These are phyloP conservation scores for Ligdia adustata DNA, from an alignment of 2,888 invertebrate species.

Conservation along the genomic window DNA sequence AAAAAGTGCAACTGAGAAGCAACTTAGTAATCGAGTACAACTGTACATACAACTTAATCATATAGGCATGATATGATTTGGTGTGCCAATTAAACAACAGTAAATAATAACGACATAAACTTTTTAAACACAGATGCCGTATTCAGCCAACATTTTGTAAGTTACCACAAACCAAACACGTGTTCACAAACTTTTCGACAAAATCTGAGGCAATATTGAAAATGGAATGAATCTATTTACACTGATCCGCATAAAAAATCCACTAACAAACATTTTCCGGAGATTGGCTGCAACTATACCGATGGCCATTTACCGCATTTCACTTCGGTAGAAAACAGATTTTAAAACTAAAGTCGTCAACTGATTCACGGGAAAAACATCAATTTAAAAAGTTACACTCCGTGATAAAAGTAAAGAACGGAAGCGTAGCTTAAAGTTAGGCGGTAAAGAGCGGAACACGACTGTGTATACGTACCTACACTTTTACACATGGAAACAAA, in stretches of 20 bases:
- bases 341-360: conserved; percentile 57
- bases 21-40: no score
- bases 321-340: conserved; percentile 55
- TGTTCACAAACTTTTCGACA: no score
- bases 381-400: conserved; percentile 57
- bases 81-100: no score
- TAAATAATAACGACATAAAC: no score
- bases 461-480: conserved; percentile 2
- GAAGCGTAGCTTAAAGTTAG: conserved; percentile 49
- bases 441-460: conserved; percentile 42
- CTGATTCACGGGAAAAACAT: conserved; percentile 59
- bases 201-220: background rate
- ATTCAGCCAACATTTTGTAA: no score
- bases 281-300: conserved; percentile 31
- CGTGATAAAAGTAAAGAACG: conserved; percentile 51
- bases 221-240: no score
- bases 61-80: no score
- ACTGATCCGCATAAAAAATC: conserved; percentile 9
- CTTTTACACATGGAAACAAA: background rate
- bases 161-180: no score
- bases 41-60: no score
- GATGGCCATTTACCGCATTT: conserved; percentile 49
- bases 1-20: no score
- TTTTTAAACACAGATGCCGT: no score
- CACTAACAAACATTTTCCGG: conserved; percentile 17